Base-by-base conservation (phyloP, 2,888 invertebrate species). In the Teleiodes luculella region DNA sequence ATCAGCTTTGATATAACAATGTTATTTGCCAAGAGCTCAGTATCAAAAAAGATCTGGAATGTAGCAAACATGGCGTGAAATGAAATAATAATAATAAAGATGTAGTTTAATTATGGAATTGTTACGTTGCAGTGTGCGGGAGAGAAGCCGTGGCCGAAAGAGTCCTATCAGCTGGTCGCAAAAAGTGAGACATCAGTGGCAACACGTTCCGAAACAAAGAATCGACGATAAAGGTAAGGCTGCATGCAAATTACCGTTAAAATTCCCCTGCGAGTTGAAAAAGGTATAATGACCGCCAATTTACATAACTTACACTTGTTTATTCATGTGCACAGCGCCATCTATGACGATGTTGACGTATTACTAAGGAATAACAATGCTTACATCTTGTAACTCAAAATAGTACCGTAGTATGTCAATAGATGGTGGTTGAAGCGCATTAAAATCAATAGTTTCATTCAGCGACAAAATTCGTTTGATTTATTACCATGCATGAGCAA, bases 141-240 rank as follows among this genome's bases (percentile, higher is more conserved):
- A 92, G 63, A 78, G 89, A 43, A 89, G 89, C 61, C 84, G 90
- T 18, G 83, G 86, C 3, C 85, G 90, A 55, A 91, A 91, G 57
- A 88, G 91, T 64, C 90, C 91, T 0, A 77, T 90, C 41, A 91
- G 91, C 66, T 93, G 93, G 92, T 92, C 92, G 10, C 91, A 92
- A 67, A 93, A 93, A 75, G 91, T 92, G 37, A 80, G 93, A 43
- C 90, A 92, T 58, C 93, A 93, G 63, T 91, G 92, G 85, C 91
- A 91, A 58, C 92, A 91, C 61, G 85, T 90, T 6, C 90, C 92
- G 1, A 89, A 83, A 57, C 73, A 79, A 50, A 72, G 69, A 55
- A 63, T 63, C 52, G 74, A 79, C 20, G 72, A 80, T 50, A 78
- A 83, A 80, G 88, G 88, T 88, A 57, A 36, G 14, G 18, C 8